Evolutionary conservation across 2,797 vertebrate genomes (phyloP), one percentile per base, ranked within the genome.

Genomic region (Oreochromis grahami): DNA sequence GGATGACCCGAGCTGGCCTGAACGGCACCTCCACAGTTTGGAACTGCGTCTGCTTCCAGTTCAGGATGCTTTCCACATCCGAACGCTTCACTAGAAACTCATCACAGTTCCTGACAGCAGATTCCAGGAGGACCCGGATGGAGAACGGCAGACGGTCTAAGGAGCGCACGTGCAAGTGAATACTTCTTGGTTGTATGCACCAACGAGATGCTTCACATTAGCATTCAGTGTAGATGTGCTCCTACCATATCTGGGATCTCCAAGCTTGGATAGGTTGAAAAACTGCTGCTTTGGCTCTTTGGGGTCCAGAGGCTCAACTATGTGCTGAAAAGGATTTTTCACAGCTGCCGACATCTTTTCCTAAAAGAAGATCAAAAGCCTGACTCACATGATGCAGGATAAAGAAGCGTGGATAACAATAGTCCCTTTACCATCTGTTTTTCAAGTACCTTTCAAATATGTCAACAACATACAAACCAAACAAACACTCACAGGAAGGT

Each of bases 11-110:
- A 2, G 99, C 97, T 3, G 99, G 98, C 78, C 96, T 97, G 95
- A 99, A 99, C 0, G 98, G 98, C 7, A 99, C 98, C 96, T 99
- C 99, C 82, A 99, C 97, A 10, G 95, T 97, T 76, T 97, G 93
- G 65, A 95, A 95, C 93, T 99, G 98, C 38, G 96, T 96, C 80
- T 96, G 86, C 80, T 97, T 97, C 99, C 98, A 99, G 93, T 97
- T 96, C 8, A 99, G 96, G 92, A 99, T 99, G 88, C 96, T 98
- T 91, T 99, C 98, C 91, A 99, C 96, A 60, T 99, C 98, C 0
- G 85, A 94, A 74, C 94, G 87, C 94, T 98, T 99, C 87, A 99
- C 97, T 26, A 99, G 94, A 92, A 99, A 99, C 68, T 96, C 97
- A 76, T 99, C 99, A 60, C 98, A 99, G 95, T 98, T 99, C 83